Conservation (phyloP, 2,888 invertebrate species). For the Willowsia nigromaculata region DNA sequence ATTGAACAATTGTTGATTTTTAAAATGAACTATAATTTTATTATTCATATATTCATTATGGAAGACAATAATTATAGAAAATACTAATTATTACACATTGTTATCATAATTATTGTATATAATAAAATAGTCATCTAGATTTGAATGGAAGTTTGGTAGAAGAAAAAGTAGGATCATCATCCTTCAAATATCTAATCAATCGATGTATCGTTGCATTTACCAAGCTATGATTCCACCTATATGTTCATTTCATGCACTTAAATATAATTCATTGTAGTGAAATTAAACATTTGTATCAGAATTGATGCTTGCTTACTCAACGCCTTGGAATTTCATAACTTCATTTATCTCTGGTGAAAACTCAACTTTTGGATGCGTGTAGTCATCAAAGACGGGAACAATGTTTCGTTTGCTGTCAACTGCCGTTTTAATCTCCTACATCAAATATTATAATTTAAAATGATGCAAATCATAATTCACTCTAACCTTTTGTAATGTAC, state of each 20-base stretch:
- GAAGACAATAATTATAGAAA: too few relatives aligned
- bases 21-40: too few relatives aligned
- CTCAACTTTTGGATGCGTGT: constrained; percentile 54
- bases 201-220: constrained; percentile 57
- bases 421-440: constrained; percentile 61
- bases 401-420: constrained; percentile 39
- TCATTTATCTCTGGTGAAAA: constrained; percentile 66
- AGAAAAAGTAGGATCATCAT: background rate
- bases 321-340: constrained; percentile 56
- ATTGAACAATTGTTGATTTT: too few relatives aligned
- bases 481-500: background rate
- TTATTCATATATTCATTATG: too few relatives aligned
- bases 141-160: background rate
- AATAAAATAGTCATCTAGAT: background rate
- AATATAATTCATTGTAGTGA: too few relatives aligned
- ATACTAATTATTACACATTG: too few relatives aligned
- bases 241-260: too few relatives aligned
- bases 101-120: too few relatives aligned
- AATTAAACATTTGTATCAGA: too few relatives aligned
- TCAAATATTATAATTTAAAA: background rate
- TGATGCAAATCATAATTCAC: too few relatives aligned
- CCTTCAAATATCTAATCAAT: constrained; percentile 48
- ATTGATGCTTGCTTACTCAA: constrained; percentile 38
- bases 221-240: constrained; percentile 62
- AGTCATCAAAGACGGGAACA: constrained; percentile 70